Conservation (phyloP, 2,888 invertebrate species). For the Leptogaster cylindrica region DNA sequence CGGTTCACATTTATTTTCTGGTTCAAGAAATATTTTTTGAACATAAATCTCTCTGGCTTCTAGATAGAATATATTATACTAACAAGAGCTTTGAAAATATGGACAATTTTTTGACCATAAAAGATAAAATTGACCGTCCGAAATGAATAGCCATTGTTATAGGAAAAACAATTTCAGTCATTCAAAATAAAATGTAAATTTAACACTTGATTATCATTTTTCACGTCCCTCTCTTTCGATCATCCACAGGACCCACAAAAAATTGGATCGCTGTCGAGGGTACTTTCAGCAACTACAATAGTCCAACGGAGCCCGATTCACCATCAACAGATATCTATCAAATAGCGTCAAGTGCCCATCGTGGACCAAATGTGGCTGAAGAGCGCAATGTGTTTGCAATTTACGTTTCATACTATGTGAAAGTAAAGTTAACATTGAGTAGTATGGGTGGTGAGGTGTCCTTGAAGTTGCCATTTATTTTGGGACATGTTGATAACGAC, state of each 20-base stretch:
- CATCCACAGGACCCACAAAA: slow-evolving; percentile 71
- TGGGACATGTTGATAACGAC: slow-evolving; percentile 66
- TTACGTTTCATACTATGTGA: slow-evolving; percentile 85
- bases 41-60: no score
- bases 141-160: no score
- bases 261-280: slow-evolving; percentile 87
- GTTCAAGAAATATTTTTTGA: no score
- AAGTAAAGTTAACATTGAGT: slow-evolving; percentile 78
- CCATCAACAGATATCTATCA: slow-evolving; percentile 48
- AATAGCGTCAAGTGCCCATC: slow-evolving; percentile 52
- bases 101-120: no score
- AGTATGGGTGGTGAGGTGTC: slow-evolving; percentile 79
- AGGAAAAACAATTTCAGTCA: no score
- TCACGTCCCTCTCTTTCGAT: background rate
- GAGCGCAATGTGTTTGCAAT: slow-evolving; percentile 78
- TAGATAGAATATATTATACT: no score
- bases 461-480: slow-evolving; percentile 76
- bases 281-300: slow-evolving; percentile 60
- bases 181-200: no score
- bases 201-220: no score
- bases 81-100: no score
- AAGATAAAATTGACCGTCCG: no score
- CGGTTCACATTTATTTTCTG: no score
- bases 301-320: slow-evolving; percentile 45
- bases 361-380: slow-evolving; percentile 53